phyloP scores from a whole-genome alignment of 1,140 invertebrate genomes.

The Cydia amplana region DNA sequence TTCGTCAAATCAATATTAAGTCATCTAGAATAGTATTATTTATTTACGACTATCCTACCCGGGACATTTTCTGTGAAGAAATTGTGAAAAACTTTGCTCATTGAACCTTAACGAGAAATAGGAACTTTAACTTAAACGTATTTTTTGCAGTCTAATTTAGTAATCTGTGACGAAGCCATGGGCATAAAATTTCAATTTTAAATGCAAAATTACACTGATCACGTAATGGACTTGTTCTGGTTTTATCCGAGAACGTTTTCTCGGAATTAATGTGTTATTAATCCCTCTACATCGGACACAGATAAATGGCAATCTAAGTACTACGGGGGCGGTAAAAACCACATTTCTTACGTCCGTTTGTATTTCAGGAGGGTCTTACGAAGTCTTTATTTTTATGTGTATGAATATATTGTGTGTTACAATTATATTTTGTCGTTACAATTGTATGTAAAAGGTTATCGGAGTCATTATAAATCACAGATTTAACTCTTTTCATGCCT shows the following conservation, averaged over 20 bases:
- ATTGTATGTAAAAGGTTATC: no score
- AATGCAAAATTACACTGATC: conserved; percentile 10
- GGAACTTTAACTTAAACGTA: neutral
- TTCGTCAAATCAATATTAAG: no score
- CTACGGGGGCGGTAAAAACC: neutral
- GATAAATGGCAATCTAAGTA: conserved; percentile 8
- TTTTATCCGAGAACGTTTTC: conserved; percentile 1
- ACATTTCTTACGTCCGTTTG: neutral
- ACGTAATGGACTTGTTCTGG: conserved; percentile 16
- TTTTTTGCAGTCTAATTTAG: neutral
- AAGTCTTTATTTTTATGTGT: no score
- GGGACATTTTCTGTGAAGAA: no score
- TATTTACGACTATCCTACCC: no score
- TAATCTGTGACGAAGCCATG: neutral
- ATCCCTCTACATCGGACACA: conserved; percentile 6
- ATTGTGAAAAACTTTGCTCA: no score
- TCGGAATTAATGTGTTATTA: conserved; percentile 9
- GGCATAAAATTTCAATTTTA: neutral
- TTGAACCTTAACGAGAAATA: no score
- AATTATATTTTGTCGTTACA: no score
- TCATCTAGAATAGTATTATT: no score
- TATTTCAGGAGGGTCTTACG: neutral
- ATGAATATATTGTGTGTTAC: no score
- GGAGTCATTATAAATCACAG: no score
- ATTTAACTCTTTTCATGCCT: no score